These are phyloP conservation scores for Coronaproctus castanopsis DNA, from an alignment of 2,888 invertebrate genomes.

Conservation along the genomic window DNA sequence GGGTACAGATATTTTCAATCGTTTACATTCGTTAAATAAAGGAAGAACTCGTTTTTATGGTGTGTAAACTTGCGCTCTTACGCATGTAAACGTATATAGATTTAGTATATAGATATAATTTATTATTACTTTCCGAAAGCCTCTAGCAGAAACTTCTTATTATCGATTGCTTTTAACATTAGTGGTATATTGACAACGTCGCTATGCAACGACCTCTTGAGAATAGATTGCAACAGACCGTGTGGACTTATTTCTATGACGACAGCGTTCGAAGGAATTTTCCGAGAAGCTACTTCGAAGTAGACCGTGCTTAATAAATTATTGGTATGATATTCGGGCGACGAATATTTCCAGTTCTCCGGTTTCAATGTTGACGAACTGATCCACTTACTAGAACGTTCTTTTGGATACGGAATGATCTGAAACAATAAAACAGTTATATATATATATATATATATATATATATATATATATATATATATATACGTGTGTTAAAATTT, in stretches of 20 bases:
- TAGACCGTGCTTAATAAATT: constrained; percentile 46
- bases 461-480: too few species aligned
- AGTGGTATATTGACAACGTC: constrained; percentile 36
- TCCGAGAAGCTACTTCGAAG: constrained; percentile 39
- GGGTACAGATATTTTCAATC: too few species aligned
- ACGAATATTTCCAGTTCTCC: constrained; percentile 40
- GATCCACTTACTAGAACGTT: constrained; percentile 56
- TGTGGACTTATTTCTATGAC: constrained; percentile 50
- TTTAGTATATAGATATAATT: too few species aligned
- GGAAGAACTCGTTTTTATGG: too few species aligned
- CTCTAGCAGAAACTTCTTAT: constrained; percentile 26
- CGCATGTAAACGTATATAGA: too few species aligned
- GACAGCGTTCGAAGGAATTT: constrained; percentile 40
- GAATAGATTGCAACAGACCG: constrained; percentile 42
- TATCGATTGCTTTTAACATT: constrained; percentile 35
- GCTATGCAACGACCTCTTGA: constrained; percentile 37
- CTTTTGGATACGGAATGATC: constrained; percentile 41
- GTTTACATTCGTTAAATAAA: too few species aligned
- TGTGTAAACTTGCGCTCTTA: too few species aligned
- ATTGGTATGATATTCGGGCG: constrained; percentile 75
- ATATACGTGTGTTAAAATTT: too few species aligned
- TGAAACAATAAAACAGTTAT: constrained; percentile 18
- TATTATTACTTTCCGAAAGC: constrained; percentile 28
- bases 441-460: too few species aligned
- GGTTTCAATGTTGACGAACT: constrained; percentile 57